Evolutionary conservation across 2,888 invertebrate species (phyloP), one percentile per base, ranked within the genome.

Genomic region (Trachelus troglodyta): DNA sequence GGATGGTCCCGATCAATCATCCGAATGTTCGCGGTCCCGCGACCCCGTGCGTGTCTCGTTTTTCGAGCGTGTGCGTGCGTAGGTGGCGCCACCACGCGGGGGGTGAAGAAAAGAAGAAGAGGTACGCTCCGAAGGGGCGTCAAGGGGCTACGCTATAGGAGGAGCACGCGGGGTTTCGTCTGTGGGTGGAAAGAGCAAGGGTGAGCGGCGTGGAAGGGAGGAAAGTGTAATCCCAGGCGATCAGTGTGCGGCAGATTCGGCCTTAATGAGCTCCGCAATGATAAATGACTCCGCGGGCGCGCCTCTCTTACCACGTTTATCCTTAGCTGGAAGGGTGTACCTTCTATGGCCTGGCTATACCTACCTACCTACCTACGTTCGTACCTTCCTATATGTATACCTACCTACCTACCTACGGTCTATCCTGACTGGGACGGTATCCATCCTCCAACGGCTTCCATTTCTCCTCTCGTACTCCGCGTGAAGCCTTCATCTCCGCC

Each of bases 181-280:
- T 30, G 37, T 35, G 56, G 68, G 69, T 71, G 75, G 75, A 71
- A 78, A 34, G 23, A 75, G 74, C 76, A 74, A 69, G 34, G 11
- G 74, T 33, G 34, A 34, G 35, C 74, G 74, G 30, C n/a, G 74
- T 35, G 34, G 74, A 84, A 80, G 78, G 81, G 81, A 81, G 74
- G 80, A 81, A 80, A 81, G 85, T 83, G 83, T 87, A 87, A 90
- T 90, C 88, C 88, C 86, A 87, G 85, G 87, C 89, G 90, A 91
- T 90, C 89, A 88, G 88, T 85, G 87, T 85, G 89, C 89, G 89
- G 90, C 89, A 91, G 92, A 92, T 92, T 92, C 91, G 88, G 88
- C 87, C 91, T 91, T 92, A 92, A 92, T 92, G 92, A 92, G 92
- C 91, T 90, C 87, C 87, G 85, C 90, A 91, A 92, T 92, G 92